Conservation (phyloP, 2,113 vertebrate species). For the Cyanoliseus patagonus region DNA sequence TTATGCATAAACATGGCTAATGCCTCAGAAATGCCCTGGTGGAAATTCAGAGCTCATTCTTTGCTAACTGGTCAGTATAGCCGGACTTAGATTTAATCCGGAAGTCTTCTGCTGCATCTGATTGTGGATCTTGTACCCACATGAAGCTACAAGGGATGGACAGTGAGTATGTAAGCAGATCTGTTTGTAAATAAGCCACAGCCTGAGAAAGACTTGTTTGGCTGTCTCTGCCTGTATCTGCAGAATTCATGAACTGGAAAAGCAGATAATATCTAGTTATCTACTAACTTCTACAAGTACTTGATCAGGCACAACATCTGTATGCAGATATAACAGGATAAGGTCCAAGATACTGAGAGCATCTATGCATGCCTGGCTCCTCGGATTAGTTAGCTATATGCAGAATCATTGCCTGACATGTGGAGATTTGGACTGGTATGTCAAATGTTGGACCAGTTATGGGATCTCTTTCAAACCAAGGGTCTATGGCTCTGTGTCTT, state of each 20-base stretch:
- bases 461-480: background rate
- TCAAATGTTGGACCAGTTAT: background rate
- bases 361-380: background rate
- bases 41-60: background rate
- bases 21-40: rapidly evolving
- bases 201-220: background rate
- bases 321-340: background rate
- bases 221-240: background rate
- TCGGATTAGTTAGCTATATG: background rate
- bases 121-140: background rate
- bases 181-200: background rate
- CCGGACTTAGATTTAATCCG: background rate
- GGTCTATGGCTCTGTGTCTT: background rate
- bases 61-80: background rate
- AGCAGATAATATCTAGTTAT: background rate
- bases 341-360: background rate
- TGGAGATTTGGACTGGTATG: background rate
- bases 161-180: background rate
- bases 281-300: background rate
- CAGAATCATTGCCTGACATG: rapidly evolving
- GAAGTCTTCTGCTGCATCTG: background rate
- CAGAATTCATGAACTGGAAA: background rate
- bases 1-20: background rate
- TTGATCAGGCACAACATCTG: background rate
- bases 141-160: background rate